A percentile compares a stretch with the other conserved stretches of the same genome.
phyloP scores from a whole-genome alignment of 2,888 invertebrate species.

The Sepioteuthis lessoniana region DNA sequence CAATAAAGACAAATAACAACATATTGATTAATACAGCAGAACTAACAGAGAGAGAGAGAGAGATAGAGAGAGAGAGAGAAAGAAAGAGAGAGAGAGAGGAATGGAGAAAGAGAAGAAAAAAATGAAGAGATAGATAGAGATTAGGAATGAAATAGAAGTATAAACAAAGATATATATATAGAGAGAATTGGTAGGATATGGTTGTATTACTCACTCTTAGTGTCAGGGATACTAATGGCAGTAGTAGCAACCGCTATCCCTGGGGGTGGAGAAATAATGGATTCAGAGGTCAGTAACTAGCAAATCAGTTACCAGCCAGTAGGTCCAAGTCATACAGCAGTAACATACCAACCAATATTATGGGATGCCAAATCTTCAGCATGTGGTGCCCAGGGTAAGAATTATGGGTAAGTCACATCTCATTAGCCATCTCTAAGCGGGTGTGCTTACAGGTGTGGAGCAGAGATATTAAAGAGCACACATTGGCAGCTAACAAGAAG shows the following conservation, averaged over 20 bases:
- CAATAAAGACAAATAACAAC: constrained; percentile 46
- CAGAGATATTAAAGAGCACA: neutral
- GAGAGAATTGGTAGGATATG: constrained; percentile 38
- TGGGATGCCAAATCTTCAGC: constrained; percentile 46
- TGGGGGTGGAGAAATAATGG: constrained; percentile 48
- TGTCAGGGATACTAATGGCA: constrained; percentile 48
- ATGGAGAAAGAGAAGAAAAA: neutral
- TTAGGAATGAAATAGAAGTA: neutral
- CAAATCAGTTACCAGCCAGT: constrained; percentile 17
- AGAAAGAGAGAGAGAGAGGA: constrained; percentile 47
- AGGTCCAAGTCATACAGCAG: constrained; percentile 43
- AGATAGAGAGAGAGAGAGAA: constrained; percentile 24
- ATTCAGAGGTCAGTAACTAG: constrained; percentile 44
- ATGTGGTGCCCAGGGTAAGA: neutral
- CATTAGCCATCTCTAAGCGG: constrained; percentile 34
- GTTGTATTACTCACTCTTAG: constrained; percentile 48
- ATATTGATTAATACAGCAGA: constrained; percentile 1
- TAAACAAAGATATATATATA: neutral
- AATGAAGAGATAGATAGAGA: constrained; percentile 47
- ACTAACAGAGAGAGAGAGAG: constrained; percentile 44
- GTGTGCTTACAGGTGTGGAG: neutral
- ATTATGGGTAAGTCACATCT: constrained; percentile 14
- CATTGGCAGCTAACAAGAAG: constrained; percentile 36
- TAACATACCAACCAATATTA: constrained; percentile 43
- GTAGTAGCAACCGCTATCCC: constrained; percentile 45